phyloP scores from a whole-genome alignment of 1,140 invertebrate species.

The Chelonus insularis region DNA sequence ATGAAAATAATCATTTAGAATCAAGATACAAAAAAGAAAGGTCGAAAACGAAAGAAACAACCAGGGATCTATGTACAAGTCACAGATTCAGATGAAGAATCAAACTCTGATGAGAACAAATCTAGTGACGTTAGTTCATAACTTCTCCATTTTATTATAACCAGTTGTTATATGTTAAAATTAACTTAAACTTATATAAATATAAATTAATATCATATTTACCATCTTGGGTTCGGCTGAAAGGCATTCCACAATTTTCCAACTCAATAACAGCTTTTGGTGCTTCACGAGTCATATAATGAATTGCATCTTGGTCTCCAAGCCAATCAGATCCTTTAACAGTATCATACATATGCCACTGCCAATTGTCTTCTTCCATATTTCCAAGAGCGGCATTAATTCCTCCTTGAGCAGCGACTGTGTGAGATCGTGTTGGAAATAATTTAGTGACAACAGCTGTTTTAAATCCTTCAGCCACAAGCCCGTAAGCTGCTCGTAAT shows the following conservation, averaged over 20 bases:
- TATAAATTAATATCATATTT: slow-evolving; percentile 13
- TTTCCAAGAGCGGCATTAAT: slow-evolving; percentile 88
- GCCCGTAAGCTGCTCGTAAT: slow-evolving; percentile 91
- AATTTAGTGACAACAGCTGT: slow-evolving; percentile 97
- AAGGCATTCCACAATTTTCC: slow-evolving; percentile 98
- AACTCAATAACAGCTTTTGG: slow-evolving; percentile 95
- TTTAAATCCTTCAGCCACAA: slow-evolving; percentile 95
- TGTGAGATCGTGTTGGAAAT: slow-evolving; percentile 96
- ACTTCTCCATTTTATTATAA: neutral
- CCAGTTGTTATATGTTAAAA: too few relatives aligned
- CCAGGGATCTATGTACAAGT: neutral
- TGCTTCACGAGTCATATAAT: slow-evolving; percentile 98
- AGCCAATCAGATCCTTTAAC: slow-evolving; percentile 99
- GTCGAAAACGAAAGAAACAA: slow-evolving; percentile 20
- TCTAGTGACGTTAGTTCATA: neutral
- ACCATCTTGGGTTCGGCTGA: slow-evolving; percentile 89
- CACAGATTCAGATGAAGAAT: neutral
- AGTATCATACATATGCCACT: slow-evolving; percentile 98
- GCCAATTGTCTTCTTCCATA: slow-evolving; percentile 92
- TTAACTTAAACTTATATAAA: neutral
- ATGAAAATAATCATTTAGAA: too few relatives aligned
- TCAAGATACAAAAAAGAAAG: slow-evolving; percentile 12
- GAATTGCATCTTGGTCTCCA: slow-evolving; percentile 97
- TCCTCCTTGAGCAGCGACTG: slow-evolving; percentile 97
- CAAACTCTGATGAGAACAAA: neutral